Evolutionary conservation across 2,113 vertebrate genomes (phyloP), one percentile per base, ranked within the genome.

Genomic region (Fregetta grallaria): DNA sequence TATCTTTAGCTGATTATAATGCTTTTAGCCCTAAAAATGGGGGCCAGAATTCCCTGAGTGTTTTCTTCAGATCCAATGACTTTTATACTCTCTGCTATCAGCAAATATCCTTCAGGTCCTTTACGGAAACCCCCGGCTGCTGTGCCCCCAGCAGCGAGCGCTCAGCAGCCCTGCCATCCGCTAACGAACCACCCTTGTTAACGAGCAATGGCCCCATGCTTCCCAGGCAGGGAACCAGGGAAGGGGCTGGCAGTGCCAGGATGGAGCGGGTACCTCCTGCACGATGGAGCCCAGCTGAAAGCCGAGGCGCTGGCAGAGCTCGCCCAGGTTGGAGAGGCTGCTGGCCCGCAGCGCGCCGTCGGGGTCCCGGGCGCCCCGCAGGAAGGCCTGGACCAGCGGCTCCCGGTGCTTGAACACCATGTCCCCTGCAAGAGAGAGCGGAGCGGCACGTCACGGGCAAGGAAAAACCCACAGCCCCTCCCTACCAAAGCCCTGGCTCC

Each of bases 281-380:
- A 99, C 25, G 89, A 99, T 91, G 0, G 98, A 94, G 29, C 99
- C 99, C 61, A 99, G 96, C 65, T 99, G 97, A 27, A 99, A 99
- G 86, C 98, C 96, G 17, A 99, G 97, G 56, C 70, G 98, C 97
- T 98, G 98, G 96, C 99, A 99, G 49, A 99, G 98, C 94, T 99
- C 99, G 2, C 99, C 99, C 94, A 99, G 98, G 97, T 99, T 99
- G 88, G 99, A 99, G 86, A 99, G 98, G 94, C 99, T 99, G 98
- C 99, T 99, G 94, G 99, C 98, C 34, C 99, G 92, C 61, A 99
- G 96, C 1, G 93, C 67, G 14, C 94, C 58, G 70, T 99, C 99
- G 0, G 97, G 86, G 27, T 99, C 99, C 74, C 98, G 98, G 1
- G 97, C 97, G 3, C 99, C 99, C 47, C 91, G 98, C 94, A 99